Base-by-base conservation (phyloP, 2,888 invertebrate species). In the Iphiclides podalirius region DNA sequence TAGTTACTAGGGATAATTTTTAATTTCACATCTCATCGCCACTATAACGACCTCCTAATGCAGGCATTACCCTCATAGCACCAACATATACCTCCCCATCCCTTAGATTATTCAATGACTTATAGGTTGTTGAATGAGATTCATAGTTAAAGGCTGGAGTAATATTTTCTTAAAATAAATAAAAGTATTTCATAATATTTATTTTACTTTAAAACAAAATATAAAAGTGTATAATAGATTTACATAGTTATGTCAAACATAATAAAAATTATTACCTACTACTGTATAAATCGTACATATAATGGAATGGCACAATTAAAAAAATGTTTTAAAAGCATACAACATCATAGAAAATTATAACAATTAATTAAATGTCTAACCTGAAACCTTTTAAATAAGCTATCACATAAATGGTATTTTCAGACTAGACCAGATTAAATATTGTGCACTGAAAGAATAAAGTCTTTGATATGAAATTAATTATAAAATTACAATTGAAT, bases 141-240 rank as follows among this genome's bases (percentile, higher is more conserved):
- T n/a, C n/a, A n/a, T n/a, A n/a, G n/a, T n/a, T n/a, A n/a, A n/a
- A n/a, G n/a, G n/a, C n/a, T n/a, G n/a, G n/a, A n/a, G n/a, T n/a
- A n/a, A n/a, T n/a, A n/a, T n/a, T n/a, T n/a, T n/a, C n/a, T n/a
- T n/a, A n/a, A n/a, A n/a, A n/a, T 11, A 39, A 46, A 39, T 46
- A n/a, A 43, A 49, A 39, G 33, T 17, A 23, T 0, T 8, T 17
- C 35, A n/a, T n/a, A 12, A 33, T 42, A 44, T 34, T 43, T 45
- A 26, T 44, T n/a, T n/a, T n/a, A 45, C 40, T 50, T 52, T 39
- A 8, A 51, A 53, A 52, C 51, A 41, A 12, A 41, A 50, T 37
- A 50, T 11, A 50, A 48, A 53, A 52, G 17, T 52, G 49, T 54
- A 54, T 50, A 54, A 51, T 41, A 45, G 36, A 45, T 46, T 51